phyloP scores from a whole-genome alignment of 2,888 invertebrate species.

The Junonia oenone region DNA sequence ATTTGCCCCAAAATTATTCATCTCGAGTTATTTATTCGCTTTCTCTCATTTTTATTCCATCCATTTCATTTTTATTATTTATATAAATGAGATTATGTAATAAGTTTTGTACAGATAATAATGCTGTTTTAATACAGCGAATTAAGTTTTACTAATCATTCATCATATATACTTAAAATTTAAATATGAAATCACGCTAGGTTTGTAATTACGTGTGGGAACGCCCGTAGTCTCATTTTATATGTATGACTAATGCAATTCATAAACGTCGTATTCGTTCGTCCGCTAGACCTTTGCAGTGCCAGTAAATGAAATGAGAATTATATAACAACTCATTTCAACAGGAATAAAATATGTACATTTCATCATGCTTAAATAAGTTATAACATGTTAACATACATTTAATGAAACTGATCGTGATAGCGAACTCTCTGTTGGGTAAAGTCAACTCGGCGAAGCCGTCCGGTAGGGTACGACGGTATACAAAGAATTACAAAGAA shows the following conservation, averaged over 20 bases:
- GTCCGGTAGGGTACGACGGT: too few species aligned
- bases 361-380: background rate
- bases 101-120: too few species aligned
- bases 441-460: too few species aligned
- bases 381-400: background rate
- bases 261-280: background rate
- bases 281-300: background rate
- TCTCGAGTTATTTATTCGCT: too few species aligned
- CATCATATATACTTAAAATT: background rate
- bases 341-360: background rate
- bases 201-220: background rate
- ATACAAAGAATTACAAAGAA: too few species aligned
- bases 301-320: background rate
- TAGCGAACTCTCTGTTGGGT: too few species aligned
- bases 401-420: too few species aligned
- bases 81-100: too few species aligned
- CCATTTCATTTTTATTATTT: too few species aligned
- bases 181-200: background rate
- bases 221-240: background rate
- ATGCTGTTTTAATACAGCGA: too few species aligned
- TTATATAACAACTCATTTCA: background rate
- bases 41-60: too few species aligned
- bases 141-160: background rate
- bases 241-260: background rate
- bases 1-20: too few species aligned